phyloP scores from a whole-genome alignment of 1,140 invertebrate species.

The Babylonia areolata region DNA sequence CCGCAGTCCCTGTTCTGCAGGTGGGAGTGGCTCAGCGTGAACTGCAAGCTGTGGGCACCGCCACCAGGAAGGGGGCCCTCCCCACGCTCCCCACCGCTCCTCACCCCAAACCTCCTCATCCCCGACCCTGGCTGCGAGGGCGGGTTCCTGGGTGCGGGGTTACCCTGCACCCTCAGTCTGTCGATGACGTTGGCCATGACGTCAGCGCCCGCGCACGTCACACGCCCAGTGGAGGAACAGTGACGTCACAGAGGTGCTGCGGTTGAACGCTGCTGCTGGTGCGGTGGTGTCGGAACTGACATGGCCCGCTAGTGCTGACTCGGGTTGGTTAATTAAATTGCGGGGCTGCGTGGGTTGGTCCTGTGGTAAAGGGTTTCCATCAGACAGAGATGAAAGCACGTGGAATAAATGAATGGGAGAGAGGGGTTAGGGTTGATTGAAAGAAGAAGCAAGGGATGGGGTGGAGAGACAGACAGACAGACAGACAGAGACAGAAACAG shows the following conservation, averaged over 20 bases:
- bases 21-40: not conserved
- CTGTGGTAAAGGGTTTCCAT: not conserved
- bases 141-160: constrained; percentile 15
- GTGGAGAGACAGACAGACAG: not conserved
- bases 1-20: constrained; percentile 2
- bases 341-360: not conserved
- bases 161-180: constrained; percentile 30
- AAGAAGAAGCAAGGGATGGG: not conserved
- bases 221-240: not conserved
- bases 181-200: constrained; percentile 32
- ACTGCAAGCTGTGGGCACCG: not conserved
- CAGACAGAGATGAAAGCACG: no score
- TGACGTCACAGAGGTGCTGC: not conserved
- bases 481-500: not conserved
- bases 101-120: not conserved
- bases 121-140: not conserved
- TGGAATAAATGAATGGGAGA: not conserved
- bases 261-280: not conserved
- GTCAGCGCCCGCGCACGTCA: not conserved
- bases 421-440: not conserved
- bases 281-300: not conserved
- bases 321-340: no score
- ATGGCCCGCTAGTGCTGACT: not conserved
- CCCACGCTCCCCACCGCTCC: not conserved
- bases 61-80: not conserved